Base-by-base conservation (phyloP, 1,140 invertebrate species). In the Papilio dardanus region DNA sequence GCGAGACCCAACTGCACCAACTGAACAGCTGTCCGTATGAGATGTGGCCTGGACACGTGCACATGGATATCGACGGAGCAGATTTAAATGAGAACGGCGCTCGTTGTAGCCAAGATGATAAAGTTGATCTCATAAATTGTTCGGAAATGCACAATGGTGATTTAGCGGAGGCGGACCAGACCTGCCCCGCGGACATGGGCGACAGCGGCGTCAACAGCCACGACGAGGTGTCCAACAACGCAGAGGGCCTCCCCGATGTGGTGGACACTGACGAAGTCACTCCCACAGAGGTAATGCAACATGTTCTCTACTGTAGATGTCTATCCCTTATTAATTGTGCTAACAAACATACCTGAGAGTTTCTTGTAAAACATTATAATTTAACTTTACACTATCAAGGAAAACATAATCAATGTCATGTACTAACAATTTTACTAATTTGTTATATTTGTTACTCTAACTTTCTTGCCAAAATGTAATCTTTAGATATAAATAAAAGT, bases 261-360 rank as follows among this genome's bases (percentile, higher is more conserved):
- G 93, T 94, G 3, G 93, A 94, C 80, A 92, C 92, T 16, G 93
- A 94, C 35, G 93, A 94, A 80, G 89, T 92, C 65, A 93, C 93
- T 16, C 92, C 93, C 8, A 93, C 93, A 75, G 93, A 94, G 92
- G 93, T 93, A 93, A 93, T 92, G 83, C 89, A 85, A 88, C 89
- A 92, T 35, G 80, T 89, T 79, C 82, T 92, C 71, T 92, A 92
- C 79, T 93, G 89, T 92, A 91, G 88, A 88, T 93, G 90, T 77
- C 85, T 93, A 62, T 88, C 90, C 65, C 79, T 92, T 75, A 91
- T 91, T 50, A 91, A 89, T 78, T 93, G 88, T 83, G 75, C 86
- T 87, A 89, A 88, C 73, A 86, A 86, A 46, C 84, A 83, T 76
- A 28, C 81, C 24, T 79, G n/a, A 82, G 83, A 1, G 5, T 35